These are phyloP conservation scores for Scalopus aquaticus DNA, from an alignment of 2,113 vertebrate genomes.

Conservation along the genomic window DNA sequence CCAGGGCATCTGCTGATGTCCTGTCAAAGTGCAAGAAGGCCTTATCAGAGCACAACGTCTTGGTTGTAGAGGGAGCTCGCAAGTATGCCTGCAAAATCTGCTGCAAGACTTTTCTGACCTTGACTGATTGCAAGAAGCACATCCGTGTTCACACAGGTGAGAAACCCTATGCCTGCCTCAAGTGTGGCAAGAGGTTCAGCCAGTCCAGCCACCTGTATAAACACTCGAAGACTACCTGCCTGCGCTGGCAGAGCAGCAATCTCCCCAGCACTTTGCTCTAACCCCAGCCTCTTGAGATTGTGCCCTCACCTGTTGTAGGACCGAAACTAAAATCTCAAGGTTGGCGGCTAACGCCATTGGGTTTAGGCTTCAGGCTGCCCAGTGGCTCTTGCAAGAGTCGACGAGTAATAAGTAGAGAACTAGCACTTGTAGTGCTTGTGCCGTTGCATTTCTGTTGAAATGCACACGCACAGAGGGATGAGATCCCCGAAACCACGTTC, in stretches of 20 bases:
- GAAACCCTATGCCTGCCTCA: conserved; percentile 97
- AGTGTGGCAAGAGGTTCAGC: conserved; percentile 97
- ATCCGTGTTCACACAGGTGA: conserved; percentile 98
- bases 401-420: neutral
- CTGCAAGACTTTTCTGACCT: conserved; percentile 97
- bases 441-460: neutral
- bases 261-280: conserved; percentile 93
- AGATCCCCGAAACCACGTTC: neutral
- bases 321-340: neutral
- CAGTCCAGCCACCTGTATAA: conserved; percentile 99
- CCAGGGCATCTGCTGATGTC: conserved; percentile 96
- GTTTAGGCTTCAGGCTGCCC: conserved; percentile 43
- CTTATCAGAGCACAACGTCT: conserved; percentile 97
- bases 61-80: conserved; percentile 96
- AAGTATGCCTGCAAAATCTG: conserved; percentile 99
- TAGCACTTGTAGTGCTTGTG: neutral
- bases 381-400: neutral
- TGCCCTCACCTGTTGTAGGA: neutral
- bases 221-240: conserved; percentile 98
- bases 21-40: conserved; percentile 99
- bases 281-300: neutral
- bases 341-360: neutral
- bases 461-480: conserved; percentile 37
- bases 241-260: conserved; percentile 97
- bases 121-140: conserved; percentile 99